Conservation (phyloP, 1,140 invertebrate genomes). For the Diorhabda carinulata region DNA sequence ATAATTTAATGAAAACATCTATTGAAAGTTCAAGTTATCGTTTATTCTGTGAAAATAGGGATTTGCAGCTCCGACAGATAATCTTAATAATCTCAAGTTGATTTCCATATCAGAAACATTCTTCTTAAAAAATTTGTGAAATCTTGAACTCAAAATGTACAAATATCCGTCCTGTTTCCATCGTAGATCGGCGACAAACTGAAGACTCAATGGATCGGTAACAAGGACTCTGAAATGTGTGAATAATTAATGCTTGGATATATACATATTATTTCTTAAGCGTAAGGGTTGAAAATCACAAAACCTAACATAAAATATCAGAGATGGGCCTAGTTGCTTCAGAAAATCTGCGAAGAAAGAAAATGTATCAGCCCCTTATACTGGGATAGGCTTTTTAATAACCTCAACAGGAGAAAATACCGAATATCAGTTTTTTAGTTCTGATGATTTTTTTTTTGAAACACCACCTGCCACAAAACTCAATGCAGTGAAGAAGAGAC, state of each 20-base stretch:
- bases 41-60: not conserved
- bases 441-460: too few species aligned
- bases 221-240: slow-evolving; percentile 59
- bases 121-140: slow-evolving; percentile 72
- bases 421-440: too few species aligned
- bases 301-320: not conserved
- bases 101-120: slow-evolving; percentile 56
- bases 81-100: slow-evolving; percentile 60
- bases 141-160: slow-evolving; percentile 67
- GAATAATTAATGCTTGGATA: too few species aligned
- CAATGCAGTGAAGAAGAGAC: too few species aligned
- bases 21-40: not conserved
- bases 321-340: not conserved
- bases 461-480: too few species aligned
- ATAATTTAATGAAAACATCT: too few species aligned
- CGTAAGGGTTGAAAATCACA: not conserved
- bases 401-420: too few species aligned
- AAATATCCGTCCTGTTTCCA: slow-evolving; percentile 63
- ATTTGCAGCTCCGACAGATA: slow-evolving; percentile 5
- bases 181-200: slow-evolving; percentile 70
- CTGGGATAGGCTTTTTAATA: too few species aligned
- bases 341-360: not conserved
- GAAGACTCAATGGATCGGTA: slow-evolving; percentile 63
- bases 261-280: too few species aligned
- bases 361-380: too few species aligned